Evolutionary conservation across 64 coral and sea anemone species (phyloP), one percentile per base, ranked within the genome.

Genomic region (Platygyra sinensis): DNA sequence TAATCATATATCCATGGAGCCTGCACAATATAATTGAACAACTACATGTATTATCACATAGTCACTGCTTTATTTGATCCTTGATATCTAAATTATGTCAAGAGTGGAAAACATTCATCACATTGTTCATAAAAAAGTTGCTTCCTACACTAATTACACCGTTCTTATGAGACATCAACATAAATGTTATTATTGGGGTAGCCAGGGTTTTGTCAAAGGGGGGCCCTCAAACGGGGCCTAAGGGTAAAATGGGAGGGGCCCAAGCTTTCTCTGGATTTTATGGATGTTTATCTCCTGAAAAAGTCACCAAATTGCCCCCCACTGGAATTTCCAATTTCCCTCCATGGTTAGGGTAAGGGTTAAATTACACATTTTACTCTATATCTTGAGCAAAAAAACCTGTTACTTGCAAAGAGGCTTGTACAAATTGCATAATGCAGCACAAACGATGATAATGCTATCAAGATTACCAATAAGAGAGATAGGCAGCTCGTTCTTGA

Each of bases 401-500:
- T 72, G 54, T 72, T 73, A 67, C 38, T 90, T 78, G 27, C 61
- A 67, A 63, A 90, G 74, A 28, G 77, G 88, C 64, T 90, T 89
- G 60, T 89, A 79, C 17, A 89, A 62, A 4, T 46, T 46, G 39
- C 39, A 46, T 46, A 46, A 46, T 46, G 39, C 39, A 46, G 39
- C 39, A 46, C 39, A 46, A 5, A 5, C 39, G 62, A 82, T 30
- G 71, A 91, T 10, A 80, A 90, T 91, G 59, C 74, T 80, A 82
- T 83, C 78, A 50, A 91, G 54, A 55, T 91, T 91, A 72, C 78
- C 78, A n/a, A n/a, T n/a, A n/a, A n/a, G n/a, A n/a, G n/a, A n/a
- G n/a, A n/a, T n/a, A n/a, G n/a, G n/a, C n/a, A 91, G 79, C 76
- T 91, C 69, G 55, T 91, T 39, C 79, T 75, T 83, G 54, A 91